Evolutionary conservation across 2,113 vertebrate species (phyloP).

Genomic region (Anhinga anhinga): DNA sequence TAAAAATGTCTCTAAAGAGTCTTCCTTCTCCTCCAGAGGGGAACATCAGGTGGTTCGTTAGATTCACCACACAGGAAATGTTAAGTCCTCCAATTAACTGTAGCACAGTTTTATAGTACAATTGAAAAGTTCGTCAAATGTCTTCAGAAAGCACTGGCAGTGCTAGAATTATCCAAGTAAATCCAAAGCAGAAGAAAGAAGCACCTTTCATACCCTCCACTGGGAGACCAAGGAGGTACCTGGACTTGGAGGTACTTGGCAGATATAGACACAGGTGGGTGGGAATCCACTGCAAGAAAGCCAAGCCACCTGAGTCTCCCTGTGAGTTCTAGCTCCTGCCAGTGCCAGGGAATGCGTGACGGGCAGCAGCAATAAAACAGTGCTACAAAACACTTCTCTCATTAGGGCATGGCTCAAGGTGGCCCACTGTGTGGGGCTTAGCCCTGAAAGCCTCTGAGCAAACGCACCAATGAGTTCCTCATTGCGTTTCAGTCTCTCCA

Average conservation of each 20-base stretch:
- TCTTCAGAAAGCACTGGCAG: conserved; percentile 40
- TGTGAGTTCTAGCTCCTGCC: background rate
- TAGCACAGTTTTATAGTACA: conserved; percentile 51
- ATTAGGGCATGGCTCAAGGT: background rate
- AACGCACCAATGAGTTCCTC: background rate
- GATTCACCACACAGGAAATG: conserved; percentile 38
- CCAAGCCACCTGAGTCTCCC: background rate
- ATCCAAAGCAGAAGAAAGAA: conserved; percentile 49
- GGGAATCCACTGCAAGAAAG: background rate
- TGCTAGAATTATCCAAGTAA: conserved; percentile 40
- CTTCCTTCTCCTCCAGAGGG: conserved; percentile 38
- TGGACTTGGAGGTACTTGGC: conserved; percentile 36
- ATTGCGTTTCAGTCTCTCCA: conserved; percentile 24
- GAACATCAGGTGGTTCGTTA: conserved; percentile 24
- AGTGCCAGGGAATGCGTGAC: conserved; percentile 10
- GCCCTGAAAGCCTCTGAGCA: background rate
- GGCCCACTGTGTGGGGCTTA: background rate
- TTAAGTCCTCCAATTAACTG: conserved; percentile 10
- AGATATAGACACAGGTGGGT: background rate
- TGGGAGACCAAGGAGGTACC: conserved; percentile 14
- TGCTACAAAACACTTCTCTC: conserved; percentile 55
- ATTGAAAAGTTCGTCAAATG: background rate
- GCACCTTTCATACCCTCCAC: conserved; percentile 38
- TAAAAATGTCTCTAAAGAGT: conserved; percentile 19
- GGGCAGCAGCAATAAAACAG: conserved; percentile 43